A percentile compares a stretch with the other conserved stretches of the same genome.
phyloP scores from a whole-genome alignment of 2,888 invertebrate species.

The Lycocerus yunnanus region DNA sequence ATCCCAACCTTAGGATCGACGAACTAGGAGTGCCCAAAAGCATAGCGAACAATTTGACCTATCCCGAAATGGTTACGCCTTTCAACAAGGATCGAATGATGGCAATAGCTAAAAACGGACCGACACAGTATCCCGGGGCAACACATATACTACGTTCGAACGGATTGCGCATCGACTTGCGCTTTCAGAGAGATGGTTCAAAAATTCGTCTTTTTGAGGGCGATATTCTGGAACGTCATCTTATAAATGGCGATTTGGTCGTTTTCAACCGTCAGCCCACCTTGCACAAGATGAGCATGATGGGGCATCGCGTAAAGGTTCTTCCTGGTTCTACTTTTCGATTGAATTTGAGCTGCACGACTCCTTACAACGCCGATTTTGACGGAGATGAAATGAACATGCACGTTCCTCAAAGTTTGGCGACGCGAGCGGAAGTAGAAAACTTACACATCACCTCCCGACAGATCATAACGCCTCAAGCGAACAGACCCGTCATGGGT shows the following conservation, averaged over 20 bases:
- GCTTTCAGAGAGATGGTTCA: slow-evolving; percentile 98
- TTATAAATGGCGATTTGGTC: slow-evolving; percentile 97
- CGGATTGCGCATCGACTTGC: slow-evolving; percentile 96
- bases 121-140: slow-evolving; percentile 98
- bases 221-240: slow-evolving; percentile 87
- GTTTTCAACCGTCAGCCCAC: no score
- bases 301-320: slow-evolving; percentile 96
- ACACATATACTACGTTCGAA: slow-evolving; percentile 99
- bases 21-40: slow-evolving; percentile 98
- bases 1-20: slow-evolving; percentile 92
- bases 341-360: slow-evolving; percentile 95
- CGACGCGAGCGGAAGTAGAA: no score
- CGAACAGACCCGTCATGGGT: no score
- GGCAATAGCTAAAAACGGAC: slow-evolving; percentile 93
- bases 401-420: no score
- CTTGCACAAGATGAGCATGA: no score
- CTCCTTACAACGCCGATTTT: slow-evolving; percentile 99
- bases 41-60: slow-evolving; percentile 98
- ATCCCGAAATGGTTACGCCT: slow-evolving; percentile 98
- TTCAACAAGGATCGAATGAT: no score
- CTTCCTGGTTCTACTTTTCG: slow-evolving; percentile 99
- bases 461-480: no score
- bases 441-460: no score
- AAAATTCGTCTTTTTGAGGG: slow-evolving; percentile 87
- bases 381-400: slow-evolving; percentile 99